Evolutionary conservation across 2,797 vertebrate species (phyloP).

Genomic region (Lateolabrax maculatus): DNA sequence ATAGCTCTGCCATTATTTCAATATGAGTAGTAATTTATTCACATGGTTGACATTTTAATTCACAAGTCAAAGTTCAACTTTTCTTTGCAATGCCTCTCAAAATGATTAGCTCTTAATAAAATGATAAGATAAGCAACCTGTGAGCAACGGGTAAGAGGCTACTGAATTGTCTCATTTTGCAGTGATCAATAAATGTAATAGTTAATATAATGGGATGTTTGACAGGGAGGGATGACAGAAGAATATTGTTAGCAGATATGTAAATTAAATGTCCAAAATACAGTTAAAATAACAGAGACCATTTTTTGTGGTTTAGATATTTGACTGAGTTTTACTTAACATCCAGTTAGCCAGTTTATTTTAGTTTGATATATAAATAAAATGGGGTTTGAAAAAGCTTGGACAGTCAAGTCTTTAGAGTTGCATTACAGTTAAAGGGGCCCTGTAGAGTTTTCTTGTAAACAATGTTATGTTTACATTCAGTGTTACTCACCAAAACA

Average conservation of each 20-base stretch:
- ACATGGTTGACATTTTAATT: constrained; percentile 40
- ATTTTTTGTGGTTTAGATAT: not conserved
- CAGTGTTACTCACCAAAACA: not conserved
- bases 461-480: constrained; percentile 3
- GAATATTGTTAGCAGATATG: constrained; percentile 15
- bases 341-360: not conserved
- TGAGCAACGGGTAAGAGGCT: constrained; percentile 27
- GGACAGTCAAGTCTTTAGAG: not conserved
- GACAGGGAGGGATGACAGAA: constrained; percentile 21
- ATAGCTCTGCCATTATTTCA: not conserved
- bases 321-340: not conserved
- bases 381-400: not conserved
- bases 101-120: constrained; percentile 44
- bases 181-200: constrained; percentile 55
- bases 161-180: constrained; percentile 45
- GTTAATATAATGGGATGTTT: constrained; percentile 47
- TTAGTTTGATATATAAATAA: not conserved
- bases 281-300: constrained; percentile 4
- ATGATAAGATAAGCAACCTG: constrained; percentile 30
- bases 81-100: constrained; percentile 11
- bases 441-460: not conserved
- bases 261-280: constrained; percentile 10
- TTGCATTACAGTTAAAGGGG: not conserved
- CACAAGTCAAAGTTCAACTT: constrained; percentile 27
- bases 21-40: not conserved